Evolutionary conservation across 2,797 vertebrate species (phyloP).

Genomic region (Siniperca scherzeri): DNA sequence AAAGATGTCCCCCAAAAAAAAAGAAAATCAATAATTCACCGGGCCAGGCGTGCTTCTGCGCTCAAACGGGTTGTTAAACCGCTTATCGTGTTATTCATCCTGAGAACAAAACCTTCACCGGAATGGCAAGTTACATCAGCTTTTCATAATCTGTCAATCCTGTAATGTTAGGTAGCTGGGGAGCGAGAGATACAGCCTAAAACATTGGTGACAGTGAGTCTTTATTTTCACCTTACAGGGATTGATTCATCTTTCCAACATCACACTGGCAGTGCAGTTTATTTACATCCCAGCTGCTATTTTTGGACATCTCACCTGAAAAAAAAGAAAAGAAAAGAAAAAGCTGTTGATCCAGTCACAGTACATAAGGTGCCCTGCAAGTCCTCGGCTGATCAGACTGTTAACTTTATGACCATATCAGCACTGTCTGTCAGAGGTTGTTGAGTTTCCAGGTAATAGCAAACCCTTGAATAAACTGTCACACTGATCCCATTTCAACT

Average conservation of each 20-base stretch:
- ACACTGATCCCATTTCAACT: slow-evolving; percentile 41
- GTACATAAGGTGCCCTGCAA: neutral
- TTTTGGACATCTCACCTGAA: slow-evolving; percentile 41
- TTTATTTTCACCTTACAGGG: slow-evolving; percentile 36
- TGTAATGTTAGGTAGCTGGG: slow-evolving; percentile 11
- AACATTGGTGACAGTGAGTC: slow-evolving; percentile 17
- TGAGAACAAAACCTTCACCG: slow-evolving; percentile 35
- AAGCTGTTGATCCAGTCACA: slow-evolving; percentile 18
- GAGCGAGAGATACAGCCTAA: neutral
- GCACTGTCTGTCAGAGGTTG: slow-evolving; percentile 1
- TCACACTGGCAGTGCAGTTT: slow-evolving; percentile 22
- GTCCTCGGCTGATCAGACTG: slow-evolving; percentile 5
- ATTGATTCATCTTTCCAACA: slow-evolving; percentile 32
- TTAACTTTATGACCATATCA: neutral
- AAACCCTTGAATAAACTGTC: slow-evolving; percentile 45
- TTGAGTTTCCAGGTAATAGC: slow-evolving; percentile 23
- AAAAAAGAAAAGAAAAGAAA: neutral
- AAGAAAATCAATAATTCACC: slow-evolving; percentile 67
- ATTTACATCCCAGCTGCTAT: slow-evolving; percentile 44
- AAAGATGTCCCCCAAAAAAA: slow-evolving; percentile 29
- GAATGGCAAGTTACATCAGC: slow-evolving; percentile 45
- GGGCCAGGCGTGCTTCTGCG: neutral
- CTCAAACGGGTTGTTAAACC: slow-evolving; percentile 45
- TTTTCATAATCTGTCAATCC: slow-evolving; percentile 54
- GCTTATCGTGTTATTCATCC: slow-evolving; percentile 56